Percentiles rank a stretch among this genome's conserved stretches.
Evolutionary conservation across 37 sponge, comb jelly and placozoan species (phyloP).

Genomic region (Hormiphora californensis): DNA sequence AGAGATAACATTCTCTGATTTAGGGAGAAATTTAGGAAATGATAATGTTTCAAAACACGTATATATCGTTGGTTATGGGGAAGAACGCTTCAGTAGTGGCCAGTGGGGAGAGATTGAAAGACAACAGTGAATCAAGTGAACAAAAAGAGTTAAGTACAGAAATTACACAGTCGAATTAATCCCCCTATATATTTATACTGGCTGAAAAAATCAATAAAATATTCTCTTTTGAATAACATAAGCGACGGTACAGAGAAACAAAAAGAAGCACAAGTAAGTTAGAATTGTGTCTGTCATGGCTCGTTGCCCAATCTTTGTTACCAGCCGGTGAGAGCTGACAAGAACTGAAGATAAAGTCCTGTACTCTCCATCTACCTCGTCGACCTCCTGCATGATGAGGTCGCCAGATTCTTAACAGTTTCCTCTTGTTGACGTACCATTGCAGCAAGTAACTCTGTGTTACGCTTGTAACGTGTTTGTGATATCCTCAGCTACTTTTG

Average conservation of each 20-base stretch:
- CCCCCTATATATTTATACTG: no score
- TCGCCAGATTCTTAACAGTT: slow-evolving; percentile 16
- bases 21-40: no score
- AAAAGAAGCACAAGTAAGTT: slow-evolving; percentile 12
- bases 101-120: no score
- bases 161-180: no score
- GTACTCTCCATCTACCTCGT: slow-evolving; percentile 25
- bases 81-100: no score
- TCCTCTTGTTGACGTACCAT: slow-evolving; percentile 48
- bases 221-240: slow-evolving; percentile 49
- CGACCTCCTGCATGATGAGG: background rate
- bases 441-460: slow-evolving; percentile 28
- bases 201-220: no score
- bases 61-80: no score
- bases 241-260: slow-evolving; percentile 25
- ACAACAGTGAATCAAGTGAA: no score
- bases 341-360: slow-evolving; percentile 31
- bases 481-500: slow-evolving; percentile 50
- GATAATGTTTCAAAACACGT: no score
- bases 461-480: slow-evolving; percentile 29
- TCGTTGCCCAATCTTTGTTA: slow-evolving; percentile 42
- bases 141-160: no score
- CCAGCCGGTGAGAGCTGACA: slow-evolving; percentile 26
- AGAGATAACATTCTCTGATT: no score
- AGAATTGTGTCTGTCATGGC: slow-evolving; percentile 48